Conservation (phyloP, 2,888 invertebrate species). For the Myathropa florea region DNA sequence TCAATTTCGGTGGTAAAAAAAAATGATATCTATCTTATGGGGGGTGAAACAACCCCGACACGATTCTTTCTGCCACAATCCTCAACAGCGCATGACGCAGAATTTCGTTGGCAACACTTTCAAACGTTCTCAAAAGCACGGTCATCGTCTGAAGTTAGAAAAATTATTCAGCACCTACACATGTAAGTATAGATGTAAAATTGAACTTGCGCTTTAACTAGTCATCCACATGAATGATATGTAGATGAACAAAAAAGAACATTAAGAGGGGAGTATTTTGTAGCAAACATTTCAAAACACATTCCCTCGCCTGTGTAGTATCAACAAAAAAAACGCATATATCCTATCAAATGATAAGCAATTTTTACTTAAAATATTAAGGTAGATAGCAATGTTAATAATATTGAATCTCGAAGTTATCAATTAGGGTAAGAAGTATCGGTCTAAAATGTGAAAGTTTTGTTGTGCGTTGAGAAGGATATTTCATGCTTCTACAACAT, state of each 20-base stretch:
- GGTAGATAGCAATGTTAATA: too few species aligned
- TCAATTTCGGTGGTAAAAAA: too few species aligned
- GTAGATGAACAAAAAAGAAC: slow-evolving; percentile 26
- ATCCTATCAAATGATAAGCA: not conserved
- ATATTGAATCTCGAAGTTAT: too few species aligned
- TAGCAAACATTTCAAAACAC: slow-evolving; percentile 41
- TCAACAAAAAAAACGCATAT: slow-evolving; percentile 5
- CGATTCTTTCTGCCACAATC: too few species aligned
- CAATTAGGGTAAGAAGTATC: too few species aligned
- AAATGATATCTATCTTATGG: too few species aligned
- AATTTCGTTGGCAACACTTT: slow-evolving; percentile 26
- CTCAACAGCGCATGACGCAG: slow-evolving; percentile 38
- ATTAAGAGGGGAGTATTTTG: slow-evolving; percentile 15
- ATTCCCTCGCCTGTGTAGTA: slow-evolving; percentile 8
- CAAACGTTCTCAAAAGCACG: not conserved
- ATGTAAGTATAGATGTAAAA: not conserved
- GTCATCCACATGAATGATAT: slow-evolving; percentile 12
- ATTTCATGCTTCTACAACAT: slow-evolving; percentile 25
- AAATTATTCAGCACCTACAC: not conserved
- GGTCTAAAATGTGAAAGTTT: not conserved
- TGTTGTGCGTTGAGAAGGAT: too few species aligned
- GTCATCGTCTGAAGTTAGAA: too few species aligned
- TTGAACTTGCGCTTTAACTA: slow-evolving; percentile 34
- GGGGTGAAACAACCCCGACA: too few species aligned
- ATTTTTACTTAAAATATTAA: too few species aligned